These are phyloP conservation scores for Axinella damicornis DNA, from an alignment of 37 sponge, comb jelly and placozoan genomes.

Conservation along the genomic window DNA sequence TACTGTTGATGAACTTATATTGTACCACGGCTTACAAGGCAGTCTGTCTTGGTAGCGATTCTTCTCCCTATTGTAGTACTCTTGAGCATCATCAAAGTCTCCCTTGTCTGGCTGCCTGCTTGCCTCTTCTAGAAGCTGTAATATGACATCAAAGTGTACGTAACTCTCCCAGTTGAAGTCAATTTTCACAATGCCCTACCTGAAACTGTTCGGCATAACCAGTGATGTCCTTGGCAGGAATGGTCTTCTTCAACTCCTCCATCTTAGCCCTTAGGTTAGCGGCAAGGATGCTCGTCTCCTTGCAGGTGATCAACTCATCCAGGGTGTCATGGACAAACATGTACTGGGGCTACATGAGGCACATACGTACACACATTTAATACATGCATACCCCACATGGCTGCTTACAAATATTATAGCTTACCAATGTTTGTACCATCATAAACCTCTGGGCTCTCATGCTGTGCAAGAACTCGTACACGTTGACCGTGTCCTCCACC, in stretches of 20 bases:
- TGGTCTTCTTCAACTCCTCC: constrained; percentile 36
- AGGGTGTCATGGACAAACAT: constrained; percentile 83
- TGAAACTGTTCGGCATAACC: constrained; percentile 58
- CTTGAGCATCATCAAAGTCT: constrained; percentile 50
- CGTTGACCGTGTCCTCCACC: constrained; percentile 49
- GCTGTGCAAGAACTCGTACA: constrained; percentile 58
- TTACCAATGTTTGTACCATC: constrained; percentile 87
- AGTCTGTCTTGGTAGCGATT: constrained; percentile 54
- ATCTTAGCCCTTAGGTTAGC: constrained; percentile 32
- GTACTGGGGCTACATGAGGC: constrained; percentile 65
- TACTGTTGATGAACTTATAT: too few relatives aligned
- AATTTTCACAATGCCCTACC: constrained; percentile 24
- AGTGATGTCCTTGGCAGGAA: constrained; percentile 53
- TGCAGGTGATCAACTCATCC: constrained; percentile 70
- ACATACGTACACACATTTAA: too few relatives aligned
- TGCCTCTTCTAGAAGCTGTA: constrained; percentile 67
- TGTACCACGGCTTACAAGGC: constrained; percentile 56
- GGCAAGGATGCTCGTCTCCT: constrained; percentile 54
- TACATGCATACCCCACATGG: too few relatives aligned
- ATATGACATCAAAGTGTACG: too few relatives aligned
- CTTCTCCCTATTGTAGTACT: constrained; percentile 68
- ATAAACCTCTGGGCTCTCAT: constrained; percentile 67
- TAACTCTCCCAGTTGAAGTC: too few relatives aligned
- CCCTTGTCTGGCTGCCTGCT: constrained; percentile 49
- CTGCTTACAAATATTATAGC: neutral